Evolutionary conservation across 2,888 invertebrate species (phyloP), one percentile per base, ranked within the genome.

Genomic region (Podabrus alpinus): DNA sequence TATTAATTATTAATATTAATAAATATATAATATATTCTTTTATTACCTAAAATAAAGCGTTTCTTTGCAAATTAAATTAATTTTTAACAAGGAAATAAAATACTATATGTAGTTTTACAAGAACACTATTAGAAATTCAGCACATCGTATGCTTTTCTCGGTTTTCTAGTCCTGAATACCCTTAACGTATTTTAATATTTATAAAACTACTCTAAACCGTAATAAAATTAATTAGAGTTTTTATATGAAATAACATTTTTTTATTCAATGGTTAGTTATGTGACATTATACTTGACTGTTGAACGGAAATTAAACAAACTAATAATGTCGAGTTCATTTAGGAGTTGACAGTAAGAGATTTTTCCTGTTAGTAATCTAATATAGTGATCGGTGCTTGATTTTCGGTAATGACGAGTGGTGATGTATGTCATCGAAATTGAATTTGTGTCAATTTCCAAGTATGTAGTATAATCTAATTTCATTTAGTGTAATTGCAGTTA

Each of bases 231-330:
- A 45, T 45, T 45, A 45, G 1, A 45, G 45, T n/a, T 45, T n/a
- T 45, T 45, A 7, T 45, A 45, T n/a, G 45, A 45, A 45, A 45
- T n/a, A 9, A 3, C n/a, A 45, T n/a, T 45, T 45, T 45, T 45
- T 45, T 45, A 45, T 45, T 45, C 45, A 45, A 45, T 45, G 45
- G 45, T 45, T 77, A 78, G 79, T 79, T 79, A 76, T 80, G 76
- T 78, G 79, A 80, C 80, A 81, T 71, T 80, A 79, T 81, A 78
- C 76, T 71, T 67, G 74, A 73, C 75, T 77, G 75, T 73, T 77
- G 78, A 79, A 79, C 81, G 80, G 81, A 81, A 81, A 81, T 81
- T 81, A 80, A 81, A 81, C 80, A 79, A 78, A 81, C 79, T 81
- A 81, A 80, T 79, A 80, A 79, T 71, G 71, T 68, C 75, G 74